Percentiles rank a stretch among this genome's conserved stretches.
Evolutionary conservation across 2,797 vertebrate genomes (phyloP).

Genomic region (Poecilia picta): DNA sequence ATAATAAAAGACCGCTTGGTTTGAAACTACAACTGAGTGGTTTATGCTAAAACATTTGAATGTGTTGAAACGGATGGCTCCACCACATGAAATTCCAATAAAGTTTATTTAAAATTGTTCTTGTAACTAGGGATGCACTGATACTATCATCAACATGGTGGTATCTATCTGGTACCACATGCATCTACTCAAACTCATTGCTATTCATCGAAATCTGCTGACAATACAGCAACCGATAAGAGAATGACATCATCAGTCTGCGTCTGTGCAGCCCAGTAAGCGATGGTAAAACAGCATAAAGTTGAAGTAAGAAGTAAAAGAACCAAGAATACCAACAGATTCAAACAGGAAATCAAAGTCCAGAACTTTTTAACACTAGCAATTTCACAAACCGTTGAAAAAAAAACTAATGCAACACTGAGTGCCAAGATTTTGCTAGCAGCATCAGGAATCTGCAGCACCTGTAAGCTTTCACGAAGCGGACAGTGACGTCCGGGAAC

Average conservation of each 20-base stretch:
- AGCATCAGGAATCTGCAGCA: constrained; percentile 1
- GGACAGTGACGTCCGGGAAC: neutral
- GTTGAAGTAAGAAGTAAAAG: neutral
- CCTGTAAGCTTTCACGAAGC: neutral
- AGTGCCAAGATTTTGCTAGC: neutral
- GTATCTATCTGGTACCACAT: neutral
- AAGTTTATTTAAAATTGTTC: neutral
- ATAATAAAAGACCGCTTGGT: neutral
- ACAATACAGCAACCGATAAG: neutral
- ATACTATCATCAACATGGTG: neutral
- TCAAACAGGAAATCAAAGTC: neutral
- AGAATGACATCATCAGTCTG: neutral
- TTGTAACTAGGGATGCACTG: neutral
- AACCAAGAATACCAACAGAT: neutral
- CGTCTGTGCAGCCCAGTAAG: neutral
- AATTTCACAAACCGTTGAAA: neutral
- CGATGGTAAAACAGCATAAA: neutral
- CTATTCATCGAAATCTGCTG: neutral
- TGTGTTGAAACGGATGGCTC: neutral
- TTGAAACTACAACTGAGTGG: neutral
- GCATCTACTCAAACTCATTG: neutral
- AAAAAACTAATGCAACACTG: neutral
- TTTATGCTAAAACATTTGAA: neutral
- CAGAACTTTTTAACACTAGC: neutral
- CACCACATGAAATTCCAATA: neutral